Conservation (phyloP, 2,888 invertebrate genomes). For the Dasypolia templi region DNA sequence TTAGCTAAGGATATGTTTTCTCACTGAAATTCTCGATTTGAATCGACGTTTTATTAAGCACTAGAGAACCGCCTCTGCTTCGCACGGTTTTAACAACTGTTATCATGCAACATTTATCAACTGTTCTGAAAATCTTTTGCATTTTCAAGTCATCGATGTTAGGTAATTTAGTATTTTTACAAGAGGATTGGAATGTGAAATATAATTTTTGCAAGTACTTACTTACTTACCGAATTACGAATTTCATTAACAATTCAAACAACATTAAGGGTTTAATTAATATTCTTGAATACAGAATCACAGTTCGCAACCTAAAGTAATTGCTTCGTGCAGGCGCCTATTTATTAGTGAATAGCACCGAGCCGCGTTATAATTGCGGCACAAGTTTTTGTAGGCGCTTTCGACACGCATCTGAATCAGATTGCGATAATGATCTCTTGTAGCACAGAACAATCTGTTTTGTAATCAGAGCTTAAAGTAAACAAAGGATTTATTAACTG, state of each 20-base stretch:
- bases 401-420: constrained; percentile 48
- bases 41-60: not conserved
- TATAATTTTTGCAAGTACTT: not conserved
- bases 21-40: not conserved
- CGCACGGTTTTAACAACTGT: not conserved
- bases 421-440: constrained; percentile 47
- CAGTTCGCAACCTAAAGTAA: constrained; percentile 43
- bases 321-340: constrained; percentile 55
- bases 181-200: not conserved
- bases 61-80: too few species aligned
- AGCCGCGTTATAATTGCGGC: constrained; percentile 52
- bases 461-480: constrained; percentile 20
- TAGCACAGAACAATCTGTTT: constrained; percentile 24
- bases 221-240: constrained; percentile 12
- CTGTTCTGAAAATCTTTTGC: not conserved
- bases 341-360: constrained; percentile 53
- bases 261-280: constrained; percentile 33
- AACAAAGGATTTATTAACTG: constrained; percentile 16
- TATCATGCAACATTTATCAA: not conserved
- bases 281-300: constrained; percentile 43
- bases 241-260: constrained; percentile 21
- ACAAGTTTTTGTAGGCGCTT: constrained; percentile 56
- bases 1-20: not conserved
- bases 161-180: not conserved
- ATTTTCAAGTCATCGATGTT: not conserved